phyloP scores from a whole-genome alignment of 2,113 vertebrate genomes.

The Myrmecobius fasciatus region DNA sequence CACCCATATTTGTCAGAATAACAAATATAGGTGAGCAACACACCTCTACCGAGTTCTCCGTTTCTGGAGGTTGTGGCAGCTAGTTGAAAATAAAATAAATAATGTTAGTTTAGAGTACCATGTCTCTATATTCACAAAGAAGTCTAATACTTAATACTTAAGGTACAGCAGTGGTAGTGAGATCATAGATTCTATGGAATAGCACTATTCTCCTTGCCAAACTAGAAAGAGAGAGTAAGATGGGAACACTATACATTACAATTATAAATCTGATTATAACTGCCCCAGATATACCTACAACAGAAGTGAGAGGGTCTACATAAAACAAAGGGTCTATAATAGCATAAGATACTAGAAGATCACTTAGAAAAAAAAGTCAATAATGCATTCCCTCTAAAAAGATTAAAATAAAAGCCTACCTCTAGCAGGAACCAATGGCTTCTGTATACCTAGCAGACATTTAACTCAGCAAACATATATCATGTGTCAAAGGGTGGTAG shows the following conservation, averaged over 20 bases:
- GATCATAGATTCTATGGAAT: background rate
- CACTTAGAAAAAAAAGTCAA: background rate
- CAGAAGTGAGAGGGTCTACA: background rate
- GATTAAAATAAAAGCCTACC: background rate
- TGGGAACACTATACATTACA: background rate
- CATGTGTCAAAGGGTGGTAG: background rate
- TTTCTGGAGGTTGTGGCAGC: constrained; percentile 93
- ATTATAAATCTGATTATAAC: background rate
- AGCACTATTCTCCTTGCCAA: rapidly evolving
- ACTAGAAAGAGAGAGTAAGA: background rate
- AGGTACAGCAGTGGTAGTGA: constrained; percentile 20
- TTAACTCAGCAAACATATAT: background rate
- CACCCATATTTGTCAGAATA: constrained; percentile 82
- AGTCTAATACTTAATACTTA: constrained; percentile 70
- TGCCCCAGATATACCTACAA: background rate
- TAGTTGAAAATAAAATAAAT: constrained; percentile 90
- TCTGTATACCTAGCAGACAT: background rate
- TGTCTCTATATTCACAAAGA: constrained; percentile 66
- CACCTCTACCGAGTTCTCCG: constrained; percentile 93
- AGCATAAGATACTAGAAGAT: background rate
- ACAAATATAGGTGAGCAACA: constrained; percentile 87
- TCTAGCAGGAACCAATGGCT: background rate
- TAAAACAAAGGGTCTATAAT: background rate
- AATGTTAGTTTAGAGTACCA: constrained; percentile 77
- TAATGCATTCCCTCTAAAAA: background rate